Percentiles rank a stretch among this genome's conserved stretches.
phyloP scores from a whole-genome alignment of 2,888 invertebrate genomes.

The Hemaris fuciformis region DNA sequence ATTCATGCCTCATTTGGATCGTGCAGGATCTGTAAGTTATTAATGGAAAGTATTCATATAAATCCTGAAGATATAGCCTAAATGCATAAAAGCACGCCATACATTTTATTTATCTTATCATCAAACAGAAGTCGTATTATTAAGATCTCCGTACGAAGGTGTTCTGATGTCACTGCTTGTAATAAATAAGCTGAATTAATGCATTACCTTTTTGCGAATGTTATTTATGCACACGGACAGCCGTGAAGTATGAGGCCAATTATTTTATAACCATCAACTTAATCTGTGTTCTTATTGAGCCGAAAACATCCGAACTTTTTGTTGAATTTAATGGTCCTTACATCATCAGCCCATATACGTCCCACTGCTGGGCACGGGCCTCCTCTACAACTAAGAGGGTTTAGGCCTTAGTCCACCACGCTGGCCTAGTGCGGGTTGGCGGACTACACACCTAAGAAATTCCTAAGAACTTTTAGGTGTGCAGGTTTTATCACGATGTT shows the following conservation, averaged over 20 bases:
- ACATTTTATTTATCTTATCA: not conserved
- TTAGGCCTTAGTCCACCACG: no score
- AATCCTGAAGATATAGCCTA: not conserved
- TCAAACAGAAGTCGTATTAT: slow-evolving; percentile 8
- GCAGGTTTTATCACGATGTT: no score
- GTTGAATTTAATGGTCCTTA: not conserved
- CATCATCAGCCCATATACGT: no score
- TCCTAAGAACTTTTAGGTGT: no score
- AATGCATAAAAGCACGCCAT: not conserved
- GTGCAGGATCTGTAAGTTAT: no score
- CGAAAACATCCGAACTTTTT: not conserved
- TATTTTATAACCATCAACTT: not conserved
- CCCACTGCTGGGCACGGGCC: no score
- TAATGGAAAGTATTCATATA: not conserved
- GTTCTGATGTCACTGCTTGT: not conserved
- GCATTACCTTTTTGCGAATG: slow-evolving; percentile 22
- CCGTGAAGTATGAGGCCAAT: slow-evolving; percentile 17
- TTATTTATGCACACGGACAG: slow-evolving; percentile 17
- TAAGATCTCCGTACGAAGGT: slow-evolving; percentile 12
- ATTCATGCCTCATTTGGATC: no score
- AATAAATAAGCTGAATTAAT: slow-evolving; percentile 8
- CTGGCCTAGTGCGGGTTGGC: no score
- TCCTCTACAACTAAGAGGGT: no score
- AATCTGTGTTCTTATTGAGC: not conserved
- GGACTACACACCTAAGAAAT: no score